Evolutionary conservation across 92 coral and sea anemone species (phyloP).

Genomic region (Porites lobata): DNA sequence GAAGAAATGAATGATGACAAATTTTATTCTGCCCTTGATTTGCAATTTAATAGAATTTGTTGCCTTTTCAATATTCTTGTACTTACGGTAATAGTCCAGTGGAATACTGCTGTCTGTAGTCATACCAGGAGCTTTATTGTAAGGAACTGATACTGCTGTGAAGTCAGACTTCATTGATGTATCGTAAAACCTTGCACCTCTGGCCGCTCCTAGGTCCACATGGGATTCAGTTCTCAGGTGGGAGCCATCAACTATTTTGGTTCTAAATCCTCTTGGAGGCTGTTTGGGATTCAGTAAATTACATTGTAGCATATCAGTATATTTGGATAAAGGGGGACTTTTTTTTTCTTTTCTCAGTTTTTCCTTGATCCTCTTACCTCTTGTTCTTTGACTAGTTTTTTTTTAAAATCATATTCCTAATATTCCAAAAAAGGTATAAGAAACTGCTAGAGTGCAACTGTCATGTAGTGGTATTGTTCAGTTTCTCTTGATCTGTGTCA

Average conservation of each 20-base stretch:
- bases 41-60: too few relatives aligned
- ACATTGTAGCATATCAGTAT: not conserved
- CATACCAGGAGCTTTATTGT: constrained; percentile 74
- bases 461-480: too few relatives aligned
- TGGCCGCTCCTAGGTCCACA: constrained; percentile 86
- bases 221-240: constrained; percentile 91
- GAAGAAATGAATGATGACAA: too few relatives aligned
- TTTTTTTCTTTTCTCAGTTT: too few relatives aligned
- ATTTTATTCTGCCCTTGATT: too few relatives aligned
- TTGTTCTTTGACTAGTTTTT: too few relatives aligned
- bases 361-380: too few relatives aligned
- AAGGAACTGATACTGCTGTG: constrained; percentile 64
- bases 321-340: not conserved
- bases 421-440: too few relatives aligned
- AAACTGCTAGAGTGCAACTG: too few relatives aligned
- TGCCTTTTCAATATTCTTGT: too few relatives aligned
- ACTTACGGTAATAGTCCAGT: constrained; percentile 93
- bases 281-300: constrained; percentile 16
- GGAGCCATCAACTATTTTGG: constrained; percentile 92
- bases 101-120: constrained; percentile 87
- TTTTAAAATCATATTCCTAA: too few relatives aligned
- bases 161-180: constrained; percentile 92
- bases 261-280: constrained; percentile 85
- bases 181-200: constrained; percentile 77
- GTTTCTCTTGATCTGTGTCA: too few relatives aligned